Conservation (phyloP, 1,140 invertebrate species). For the Zophobas morio region DNA sequence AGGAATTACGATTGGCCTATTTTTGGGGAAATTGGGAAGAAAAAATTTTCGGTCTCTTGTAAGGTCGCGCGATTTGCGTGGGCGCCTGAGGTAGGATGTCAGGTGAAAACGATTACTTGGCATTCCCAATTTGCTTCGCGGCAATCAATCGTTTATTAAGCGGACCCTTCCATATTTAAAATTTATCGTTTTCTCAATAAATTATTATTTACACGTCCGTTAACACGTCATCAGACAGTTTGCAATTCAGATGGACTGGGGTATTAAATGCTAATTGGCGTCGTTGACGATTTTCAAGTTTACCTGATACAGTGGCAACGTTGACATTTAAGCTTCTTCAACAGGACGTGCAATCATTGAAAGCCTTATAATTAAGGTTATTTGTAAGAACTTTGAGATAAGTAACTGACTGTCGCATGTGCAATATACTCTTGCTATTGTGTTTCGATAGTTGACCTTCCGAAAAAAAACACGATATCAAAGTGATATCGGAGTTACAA, state of each 20-base stretch:
- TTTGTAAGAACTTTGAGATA: too few species aligned
- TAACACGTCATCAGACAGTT: conserved; percentile 29
- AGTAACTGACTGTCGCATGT: too few species aligned
- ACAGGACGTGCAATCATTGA: neutral
- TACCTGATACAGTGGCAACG: neutral
- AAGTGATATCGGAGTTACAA: too few species aligned
- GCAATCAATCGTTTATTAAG: conserved; percentile 14
- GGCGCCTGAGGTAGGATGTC: conserved; percentile 6
- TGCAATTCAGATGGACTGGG: conserved; percentile 2
- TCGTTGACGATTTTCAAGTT: conserved; percentile 6
- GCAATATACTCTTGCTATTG: too few species aligned
- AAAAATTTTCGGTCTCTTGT: conserved; percentile 10
- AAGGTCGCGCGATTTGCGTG: conserved; percentile 44
- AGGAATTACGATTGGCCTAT: conserved; percentile 36
- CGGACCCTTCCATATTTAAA: conserved; percentile 25
- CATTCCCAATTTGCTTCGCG: conserved; percentile 12
- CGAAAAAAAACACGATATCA: too few species aligned
- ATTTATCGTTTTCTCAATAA: conserved; percentile 27
- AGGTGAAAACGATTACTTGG: conserved; percentile 3
- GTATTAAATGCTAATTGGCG: conserved; percentile 24
- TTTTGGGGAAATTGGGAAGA: conserved; percentile 33
- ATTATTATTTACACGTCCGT: conserved; percentile 34
- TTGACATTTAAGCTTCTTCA: conserved; percentile 16
- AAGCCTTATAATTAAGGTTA: too few species aligned
- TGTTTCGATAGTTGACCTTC: too few species aligned